phyloP scores from a whole-genome alignment of 2,113 vertebrate genomes.

The Nannobrachium achirus region DNA sequence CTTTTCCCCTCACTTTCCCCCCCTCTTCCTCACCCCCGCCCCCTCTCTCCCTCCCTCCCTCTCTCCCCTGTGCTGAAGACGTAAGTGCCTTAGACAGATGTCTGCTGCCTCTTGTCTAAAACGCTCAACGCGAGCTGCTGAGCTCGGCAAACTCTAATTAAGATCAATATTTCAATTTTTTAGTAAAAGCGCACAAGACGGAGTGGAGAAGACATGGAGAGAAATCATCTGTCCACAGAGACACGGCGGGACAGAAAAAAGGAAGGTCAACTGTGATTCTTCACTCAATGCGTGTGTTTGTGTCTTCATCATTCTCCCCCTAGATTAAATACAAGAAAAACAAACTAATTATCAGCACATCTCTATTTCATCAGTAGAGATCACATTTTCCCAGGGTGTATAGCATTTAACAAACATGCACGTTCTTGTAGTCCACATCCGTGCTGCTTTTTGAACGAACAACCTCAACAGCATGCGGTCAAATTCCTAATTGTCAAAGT shows the following conservation, averaged over 20 bases:
- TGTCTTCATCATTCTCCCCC: neutral
- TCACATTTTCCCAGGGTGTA: slow-evolving; percentile 40
- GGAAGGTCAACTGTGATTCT: slow-evolving; percentile 80
- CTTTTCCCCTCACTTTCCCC: slow-evolving; percentile 13
- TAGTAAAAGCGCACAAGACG: slow-evolving; percentile 73
- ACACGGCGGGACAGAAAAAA: slow-evolving; percentile 63
- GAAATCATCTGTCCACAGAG: slow-evolving; percentile 67
- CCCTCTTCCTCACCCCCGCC: slow-evolving; percentile 41
- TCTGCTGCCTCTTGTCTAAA: slow-evolving; percentile 78
- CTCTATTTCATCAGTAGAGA: slow-evolving; percentile 58
- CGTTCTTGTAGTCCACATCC: neutral
- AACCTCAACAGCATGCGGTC: slow-evolving; percentile 14
- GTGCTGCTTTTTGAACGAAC: neutral
- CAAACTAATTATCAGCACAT: slow-evolving; percentile 58
- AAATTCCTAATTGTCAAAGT: slow-evolving; percentile 22
- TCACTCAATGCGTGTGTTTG: slow-evolving; percentile 46
- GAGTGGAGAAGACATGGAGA: slow-evolving; percentile 61
- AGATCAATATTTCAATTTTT: slow-evolving; percentile 87
- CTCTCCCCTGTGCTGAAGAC: slow-evolving; percentile 65
- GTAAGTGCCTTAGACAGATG: slow-evolving; percentile 80
- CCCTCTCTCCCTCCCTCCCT: slow-evolving; percentile 30
- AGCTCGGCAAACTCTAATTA: slow-evolving; percentile 86
- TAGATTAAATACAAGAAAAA: slow-evolving; percentile 51
- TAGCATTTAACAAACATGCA: slow-evolving; percentile 40
- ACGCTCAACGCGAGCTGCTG: slow-evolving; percentile 78